Evolutionary conservation across 2,113 vertebrate species (phyloP), one percentile per base, ranked within the genome.

Genomic region (Falco punctatus): DNA sequence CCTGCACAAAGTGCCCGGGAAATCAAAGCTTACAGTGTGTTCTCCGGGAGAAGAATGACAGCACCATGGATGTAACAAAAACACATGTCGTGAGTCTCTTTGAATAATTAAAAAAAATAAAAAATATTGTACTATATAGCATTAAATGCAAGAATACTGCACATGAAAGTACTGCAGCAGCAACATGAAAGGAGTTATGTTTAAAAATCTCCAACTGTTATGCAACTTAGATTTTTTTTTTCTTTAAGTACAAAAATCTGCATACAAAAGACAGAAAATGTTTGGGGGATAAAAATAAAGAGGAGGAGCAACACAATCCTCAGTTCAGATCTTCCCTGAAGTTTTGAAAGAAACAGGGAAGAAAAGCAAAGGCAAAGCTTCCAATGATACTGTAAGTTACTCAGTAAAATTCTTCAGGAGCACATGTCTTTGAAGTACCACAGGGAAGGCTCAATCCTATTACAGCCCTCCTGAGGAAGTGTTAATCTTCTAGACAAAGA

Each of bases 381-480:
- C 87, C 91, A 91, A 71, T 2, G 33, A 61, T 51, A 86, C 35
- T 32, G 1, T 70, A 78, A 91, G 65, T 91, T 94, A 90, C 40
- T 70, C 91, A 57, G 70, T 51, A 93, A 62, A 96, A 90, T 54
- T 75, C 94, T 79, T 88, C 27, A 81, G 83, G 70, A 89, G 73
- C 46, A 55, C 33, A 62, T 21, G 65, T 86, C 95, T 97, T 93
- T 95, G 91, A 97, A 95, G 92, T 95, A 90, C 94, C 85, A 77
- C 0, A 0, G 81, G 94, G 91, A 96, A 94, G 90, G 73, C 87
- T 92, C 94, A 95, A 96, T 95, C 96, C 91, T 92, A 92, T 95
- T 95, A 97, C 86, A 95, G 77, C 86, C 78, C 95, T 95, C 94
- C 92, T 87, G 96, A 95, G 95, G 86, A 97, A 97, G 92, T 54